Percentiles rank a stretch among this genome's conserved stretches.
phyloP scores from a whole-genome alignment of 2,113 vertebrate species.

The Geococcyx californianus region DNA sequence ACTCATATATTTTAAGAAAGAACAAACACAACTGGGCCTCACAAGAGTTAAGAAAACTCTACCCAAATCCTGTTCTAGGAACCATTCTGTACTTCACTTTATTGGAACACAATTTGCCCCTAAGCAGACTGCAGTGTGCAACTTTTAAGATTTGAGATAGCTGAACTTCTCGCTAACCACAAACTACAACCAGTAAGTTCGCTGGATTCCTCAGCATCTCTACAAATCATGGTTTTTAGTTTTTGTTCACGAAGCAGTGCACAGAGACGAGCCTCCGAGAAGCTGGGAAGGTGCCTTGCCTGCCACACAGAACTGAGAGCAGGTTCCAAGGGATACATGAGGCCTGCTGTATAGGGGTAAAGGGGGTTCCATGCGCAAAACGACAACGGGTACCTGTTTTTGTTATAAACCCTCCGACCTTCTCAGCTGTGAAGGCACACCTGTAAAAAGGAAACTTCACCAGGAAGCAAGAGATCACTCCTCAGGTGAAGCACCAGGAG shows the following conservation, averaged over 20 bases:
- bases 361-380: neutral
- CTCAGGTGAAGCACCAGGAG: neutral
- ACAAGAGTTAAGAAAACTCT: neutral
- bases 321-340: slow-evolving; percentile 19
- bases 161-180: neutral
- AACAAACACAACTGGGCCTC: neutral
- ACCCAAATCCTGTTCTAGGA: neutral
- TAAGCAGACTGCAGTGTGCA: neutral
- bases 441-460: neutral
- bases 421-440: neutral
- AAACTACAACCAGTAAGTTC: neutral
- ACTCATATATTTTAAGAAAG: neutral
- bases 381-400: neutral
- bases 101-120: neutral
- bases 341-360: slow-evolving; percentile 10
- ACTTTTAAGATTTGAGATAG: neutral
- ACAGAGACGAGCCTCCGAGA: neutral
- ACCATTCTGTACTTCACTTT: neutral
- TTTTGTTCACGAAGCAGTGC: slow-evolving; percentile 1
- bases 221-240: neutral
- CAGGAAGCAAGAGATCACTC: neutral
- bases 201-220: neutral
- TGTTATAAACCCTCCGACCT: neutral
- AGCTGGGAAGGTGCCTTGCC: neutral
- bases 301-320: neutral